A percentile compares a stretch with the other conserved stretches of the same genome.
Evolutionary conservation across 1,140 invertebrate genomes (phyloP).

Genomic region (Trachelipus rathkii): DNA sequence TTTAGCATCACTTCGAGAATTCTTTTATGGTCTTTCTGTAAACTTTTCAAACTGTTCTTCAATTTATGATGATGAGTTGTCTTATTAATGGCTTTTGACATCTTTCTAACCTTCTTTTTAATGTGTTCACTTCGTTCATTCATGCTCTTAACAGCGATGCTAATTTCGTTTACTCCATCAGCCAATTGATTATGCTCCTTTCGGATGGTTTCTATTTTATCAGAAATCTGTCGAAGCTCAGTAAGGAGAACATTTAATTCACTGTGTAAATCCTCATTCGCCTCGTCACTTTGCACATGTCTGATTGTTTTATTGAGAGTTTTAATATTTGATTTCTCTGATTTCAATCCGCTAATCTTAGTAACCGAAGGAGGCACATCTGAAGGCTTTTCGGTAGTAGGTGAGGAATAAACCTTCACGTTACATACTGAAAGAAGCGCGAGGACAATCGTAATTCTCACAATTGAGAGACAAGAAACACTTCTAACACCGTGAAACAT

Average conservation of each 20-base stretch:
- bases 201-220: not conserved
- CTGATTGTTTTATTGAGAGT: not conserved
- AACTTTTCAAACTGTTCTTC: not conserved
- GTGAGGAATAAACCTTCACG: not conserved
- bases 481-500: not conserved
- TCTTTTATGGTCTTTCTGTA: not conserved
- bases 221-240: not conserved
- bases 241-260: not conserved
- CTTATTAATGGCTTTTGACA: slow-evolving; percentile 1
- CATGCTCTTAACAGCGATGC: not conserved
- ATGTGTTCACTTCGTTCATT: not conserved
- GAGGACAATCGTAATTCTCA: not conserved
- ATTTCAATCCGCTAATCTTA: not conserved
- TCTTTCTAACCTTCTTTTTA: slow-evolving; percentile 6
- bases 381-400: not conserved
- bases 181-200: not conserved
- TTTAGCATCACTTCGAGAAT: slow-evolving; percentile 1
- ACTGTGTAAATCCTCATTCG: not conserved
- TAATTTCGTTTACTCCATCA: not conserved
- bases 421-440: not conserved
- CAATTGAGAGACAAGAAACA: not conserved
- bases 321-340: not conserved
- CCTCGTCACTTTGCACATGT: not conserved
- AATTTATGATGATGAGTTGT: not conserved
- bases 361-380: not conserved